phyloP scores from a whole-genome alignment of 2,888 invertebrate genomes.

The Polydrusus cervinus region DNA sequence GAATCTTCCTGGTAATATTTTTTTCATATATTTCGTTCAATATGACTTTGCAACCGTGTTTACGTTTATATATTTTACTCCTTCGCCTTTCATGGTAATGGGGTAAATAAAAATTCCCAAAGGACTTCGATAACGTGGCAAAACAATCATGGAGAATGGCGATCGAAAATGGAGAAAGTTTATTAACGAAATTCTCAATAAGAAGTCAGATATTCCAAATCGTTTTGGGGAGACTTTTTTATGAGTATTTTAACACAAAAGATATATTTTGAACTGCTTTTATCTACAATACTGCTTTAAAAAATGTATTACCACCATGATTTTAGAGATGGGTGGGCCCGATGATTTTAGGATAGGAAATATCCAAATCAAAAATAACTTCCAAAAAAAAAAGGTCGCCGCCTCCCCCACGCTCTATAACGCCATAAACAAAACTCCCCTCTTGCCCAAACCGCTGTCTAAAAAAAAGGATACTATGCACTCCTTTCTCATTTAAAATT shows the following conservation, averaged over 20 bases:
- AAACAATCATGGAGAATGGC: constrained; percentile 15
- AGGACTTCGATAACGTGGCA: constrained; percentile 1
- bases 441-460: too few species aligned
- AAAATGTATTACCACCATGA: too few species aligned
- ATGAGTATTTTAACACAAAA: not conserved
- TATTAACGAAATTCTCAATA: not conserved
- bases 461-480: too few species aligned
- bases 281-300: too few species aligned
- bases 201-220: not conserved
- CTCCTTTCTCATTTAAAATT: too few species aligned
- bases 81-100: not conserved
- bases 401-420: too few species aligned
- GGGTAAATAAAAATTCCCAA: constrained; percentile 3
- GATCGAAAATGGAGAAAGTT: not conserved
- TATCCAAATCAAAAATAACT: too few species aligned
- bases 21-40: not conserved
- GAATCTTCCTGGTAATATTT: not conserved
- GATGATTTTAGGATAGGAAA: too few species aligned
- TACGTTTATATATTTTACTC: not conserved
- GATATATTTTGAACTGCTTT: not conserved
- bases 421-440: too few species aligned
- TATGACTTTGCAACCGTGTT: not conserved
- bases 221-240: not conserved
- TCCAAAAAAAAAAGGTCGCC: too few species aligned
- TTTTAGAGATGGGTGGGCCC: too few species aligned